Base-by-base conservation (phyloP, 2,888 invertebrate genomes). In the Agrotis clavis region DNA sequence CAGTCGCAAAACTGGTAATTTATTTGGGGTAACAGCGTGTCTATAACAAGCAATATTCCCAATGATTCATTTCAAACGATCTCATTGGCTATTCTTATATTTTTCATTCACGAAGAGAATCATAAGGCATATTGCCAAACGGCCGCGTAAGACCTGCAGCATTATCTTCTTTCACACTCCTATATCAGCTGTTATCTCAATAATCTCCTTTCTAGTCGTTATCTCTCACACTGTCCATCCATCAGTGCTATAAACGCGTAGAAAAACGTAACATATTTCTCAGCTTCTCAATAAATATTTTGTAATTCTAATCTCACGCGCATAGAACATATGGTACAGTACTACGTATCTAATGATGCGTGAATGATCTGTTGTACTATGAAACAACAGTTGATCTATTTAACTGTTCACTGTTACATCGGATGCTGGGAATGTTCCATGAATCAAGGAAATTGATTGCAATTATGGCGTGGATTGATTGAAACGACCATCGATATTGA, bases 271-370 rank as follows among this genome's bases (percentile, higher is more conserved):
- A 61, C n/a, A 48, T 57, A 71, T 68, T 77, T 54, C 9, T 57
- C 51, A 19, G 50, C 59, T 80, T 71, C 80, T 81, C 78, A 72
- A 62, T 77, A 71, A 81, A 77, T 84, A 67, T 76, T 91, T 91
- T 90, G 90, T 90, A 91, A 92, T 93, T 90, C 87, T 88, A 92
- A 92, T 92, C 84, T 87, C 70, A 71, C 74, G 81, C 75, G 50
- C 51, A 70, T 64, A 57, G 67, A 74, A 60, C 74, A 71, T 76
- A 73, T 79, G 64, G 71, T 74, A 67, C 70, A 68, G 78, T 71
- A 76, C 69, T 74, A 85, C 70, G 80, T 67, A 81, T 25, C 76
- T 90, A 92, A 92, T 93, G 93, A 89, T 85, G 93, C 93, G 90
- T 91, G 84, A 88, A 90, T 88, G 86, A 87, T 90, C 87, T 87